These are phyloP conservation scores for Sphaeridia pumilis DNA, from an alignment of 2,888 invertebrate species.

Conservation along the genomic window DNA sequence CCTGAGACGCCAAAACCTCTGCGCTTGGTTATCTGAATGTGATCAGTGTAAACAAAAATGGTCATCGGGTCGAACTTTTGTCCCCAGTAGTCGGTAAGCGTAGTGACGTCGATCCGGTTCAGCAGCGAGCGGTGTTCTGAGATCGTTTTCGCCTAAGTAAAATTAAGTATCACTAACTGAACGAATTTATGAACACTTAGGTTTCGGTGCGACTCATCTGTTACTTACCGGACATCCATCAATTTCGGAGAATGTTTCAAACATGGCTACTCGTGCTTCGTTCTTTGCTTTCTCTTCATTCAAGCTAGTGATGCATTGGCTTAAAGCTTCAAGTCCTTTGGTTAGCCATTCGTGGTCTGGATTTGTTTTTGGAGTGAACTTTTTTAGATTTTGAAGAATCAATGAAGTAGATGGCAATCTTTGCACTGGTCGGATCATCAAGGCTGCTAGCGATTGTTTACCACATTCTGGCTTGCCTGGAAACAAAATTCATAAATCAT, in stretches of 20 bases:
- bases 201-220: no score
- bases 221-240: constrained; percentile 82
- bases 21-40: constrained; percentile 32
- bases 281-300: constrained; percentile 96
- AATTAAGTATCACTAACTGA: no score
- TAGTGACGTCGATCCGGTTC: constrained; percentile 29
- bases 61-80: constrained; percentile 30
- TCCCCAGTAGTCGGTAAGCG: constrained; percentile 28
- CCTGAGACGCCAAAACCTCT: constrained; percentile 17
- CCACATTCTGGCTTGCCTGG: constrained; percentile 76
- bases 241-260: constrained; percentile 95
- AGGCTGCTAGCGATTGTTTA: constrained; percentile 85
- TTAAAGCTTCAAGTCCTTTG: constrained; percentile 31
- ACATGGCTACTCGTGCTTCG: constrained; percentile 89
- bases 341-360: constrained; percentile 49
- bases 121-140: constrained; percentile 32
- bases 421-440: constrained; percentile 95
- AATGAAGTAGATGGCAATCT: constrained; percentile 91
- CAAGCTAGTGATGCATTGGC: constrained; percentile 50
- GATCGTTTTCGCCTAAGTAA: constrained; percentile 60
- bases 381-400: constrained; percentile 86
- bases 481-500: constrained; percentile 2
- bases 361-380: constrained; percentile 77
- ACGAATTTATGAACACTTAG: no score
- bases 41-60: constrained; percentile 31